Conservation (phyloP, 2,797 vertebrate species). For the Neostethus bicornis region DNA sequence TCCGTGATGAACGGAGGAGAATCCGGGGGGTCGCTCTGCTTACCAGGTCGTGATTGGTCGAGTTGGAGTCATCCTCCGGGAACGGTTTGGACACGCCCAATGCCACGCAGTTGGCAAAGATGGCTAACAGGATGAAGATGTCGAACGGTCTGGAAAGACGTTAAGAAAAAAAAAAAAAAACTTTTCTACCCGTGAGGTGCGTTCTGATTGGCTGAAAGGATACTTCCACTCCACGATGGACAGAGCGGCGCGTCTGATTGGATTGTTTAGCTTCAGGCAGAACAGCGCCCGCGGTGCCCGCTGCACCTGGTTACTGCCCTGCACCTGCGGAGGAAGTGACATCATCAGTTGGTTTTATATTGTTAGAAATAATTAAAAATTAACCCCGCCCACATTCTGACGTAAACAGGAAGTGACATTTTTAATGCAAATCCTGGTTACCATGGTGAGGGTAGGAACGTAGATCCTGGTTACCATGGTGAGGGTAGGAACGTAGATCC, state of each 20-base stretch:
- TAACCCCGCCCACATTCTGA: too few species aligned
- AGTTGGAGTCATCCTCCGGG: conserved; percentile 81
- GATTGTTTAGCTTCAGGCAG: conserved; percentile 91
- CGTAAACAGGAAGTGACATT: too few species aligned
- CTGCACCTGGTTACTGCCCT: conserved; percentile 79
- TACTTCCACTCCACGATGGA: conserved; percentile 96
- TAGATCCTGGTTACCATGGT: too few species aligned
- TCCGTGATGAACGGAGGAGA: too few species aligned
- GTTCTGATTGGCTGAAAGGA: too few species aligned
- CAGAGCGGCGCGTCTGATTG: conserved; percentile 87
- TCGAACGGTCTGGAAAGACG: conserved; percentile 69
- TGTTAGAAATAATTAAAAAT: too few species aligned
- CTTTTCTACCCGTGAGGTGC: too few species aligned
- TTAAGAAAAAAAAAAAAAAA: conserved; percentile 30
- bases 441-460: too few species aligned
- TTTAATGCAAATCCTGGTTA: too few species aligned
- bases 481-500: too few species aligned
- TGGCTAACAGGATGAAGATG: conserved; percentile 80
- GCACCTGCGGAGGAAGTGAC: conserved; percentile 60
- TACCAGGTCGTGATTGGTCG: conserved; percentile 81
- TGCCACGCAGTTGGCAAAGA: conserved; percentile 80
- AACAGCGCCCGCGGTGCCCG: conserved; percentile 87
- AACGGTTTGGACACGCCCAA: conserved; percentile 80
- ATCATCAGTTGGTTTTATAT: background rate
- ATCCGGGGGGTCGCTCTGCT: too few species aligned